Evolutionary conservation across 1,140 invertebrate genomes (phyloP).

Genomic region (Ceratina calcarata): DNA sequence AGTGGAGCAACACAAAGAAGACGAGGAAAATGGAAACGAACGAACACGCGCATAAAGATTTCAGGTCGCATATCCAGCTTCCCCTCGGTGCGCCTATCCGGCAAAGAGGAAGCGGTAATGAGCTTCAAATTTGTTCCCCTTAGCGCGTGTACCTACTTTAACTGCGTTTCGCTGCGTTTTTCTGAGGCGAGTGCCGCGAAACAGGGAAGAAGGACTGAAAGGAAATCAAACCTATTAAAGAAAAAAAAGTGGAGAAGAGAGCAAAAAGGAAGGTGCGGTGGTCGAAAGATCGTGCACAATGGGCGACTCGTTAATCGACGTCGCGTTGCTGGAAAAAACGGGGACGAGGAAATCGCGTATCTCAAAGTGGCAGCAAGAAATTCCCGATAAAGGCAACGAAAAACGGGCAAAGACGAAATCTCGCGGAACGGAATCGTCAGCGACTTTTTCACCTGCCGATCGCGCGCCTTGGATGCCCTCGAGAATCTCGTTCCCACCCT

Average conservation of each 20-base stretch:
- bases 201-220: slow-evolving; percentile 12
- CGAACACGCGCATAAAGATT: slow-evolving; percentile 48
- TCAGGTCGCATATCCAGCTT: slow-evolving; percentile 40
- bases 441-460: slow-evolving; percentile 48
- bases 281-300: slow-evolving; percentile 24
- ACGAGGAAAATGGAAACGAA: background rate
- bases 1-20: background rate
- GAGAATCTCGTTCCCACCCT: slow-evolving; percentile 27
- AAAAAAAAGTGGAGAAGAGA: too few species aligned
- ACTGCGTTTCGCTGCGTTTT: slow-evolving; percentile 42
- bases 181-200: slow-evolving; percentile 27
- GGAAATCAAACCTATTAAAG: background rate
- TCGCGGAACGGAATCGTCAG: slow-evolving; percentile 42
- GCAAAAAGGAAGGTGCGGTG: background rate
- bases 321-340: slow-evolving; percentile 2
- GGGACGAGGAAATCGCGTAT: slow-evolving; percentile 46
- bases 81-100: slow-evolving; percentile 46
- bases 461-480: slow-evolving; percentile 10
- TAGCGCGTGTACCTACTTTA: slow-evolving; percentile 35
- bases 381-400: slow-evolving; percentile 47
- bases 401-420: slow-evolving; percentile 46
- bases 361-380: slow-evolving; percentile 51
- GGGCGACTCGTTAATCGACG: slow-evolving; percentile 53
- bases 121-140: slow-evolving; percentile 57
- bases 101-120: slow-evolving; percentile 57